Conservation (phyloP, 2,888 invertebrate genomes). For the Dicyrtomina minuta region DNA sequence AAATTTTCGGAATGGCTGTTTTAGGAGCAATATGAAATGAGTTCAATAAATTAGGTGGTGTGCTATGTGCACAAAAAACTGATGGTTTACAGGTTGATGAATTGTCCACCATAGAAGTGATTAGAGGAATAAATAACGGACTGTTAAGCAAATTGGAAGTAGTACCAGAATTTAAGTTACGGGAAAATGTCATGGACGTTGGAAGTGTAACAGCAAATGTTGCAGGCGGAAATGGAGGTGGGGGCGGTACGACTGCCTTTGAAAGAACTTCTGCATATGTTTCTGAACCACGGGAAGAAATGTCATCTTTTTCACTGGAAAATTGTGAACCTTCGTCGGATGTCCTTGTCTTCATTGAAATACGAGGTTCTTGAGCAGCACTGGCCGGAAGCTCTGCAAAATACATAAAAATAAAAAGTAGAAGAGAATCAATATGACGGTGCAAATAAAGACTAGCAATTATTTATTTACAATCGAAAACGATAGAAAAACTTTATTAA, state of each 20-base stretch:
- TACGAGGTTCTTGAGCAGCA: slow-evolving; percentile 72
- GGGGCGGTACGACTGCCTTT: slow-evolving; percentile 57
- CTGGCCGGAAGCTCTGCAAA: slow-evolving; percentile 77
- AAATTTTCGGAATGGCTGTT: slow-evolving; percentile 27
- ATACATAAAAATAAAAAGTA: slow-evolving; percentile 31
- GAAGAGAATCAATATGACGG: no score
- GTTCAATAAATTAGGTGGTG: no score
- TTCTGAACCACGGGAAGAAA: no score
- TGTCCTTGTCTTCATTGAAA: slow-evolving; percentile 62
- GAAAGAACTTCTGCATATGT: background rate
- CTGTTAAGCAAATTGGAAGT: slow-evolving; percentile 17
- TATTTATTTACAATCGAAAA: no score
- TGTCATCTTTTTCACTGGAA: no score
- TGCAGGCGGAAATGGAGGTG: slow-evolving; percentile 57
- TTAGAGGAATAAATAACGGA: slow-evolving; percentile 8
- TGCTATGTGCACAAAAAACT: no score
- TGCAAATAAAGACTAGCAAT: no score
- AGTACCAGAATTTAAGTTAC: slow-evolving; percentile 20
- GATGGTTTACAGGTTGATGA: no score
- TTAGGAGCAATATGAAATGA: background rate
- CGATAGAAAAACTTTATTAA: no score
- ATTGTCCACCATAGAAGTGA: background rate
- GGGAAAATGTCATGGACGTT: slow-evolving; percentile 52
- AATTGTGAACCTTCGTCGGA: no score
- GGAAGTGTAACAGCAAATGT: slow-evolving; percentile 54